Base-by-base conservation (phyloP, 2,113 vertebrate species). In the Plestiodon gilberti region DNA sequence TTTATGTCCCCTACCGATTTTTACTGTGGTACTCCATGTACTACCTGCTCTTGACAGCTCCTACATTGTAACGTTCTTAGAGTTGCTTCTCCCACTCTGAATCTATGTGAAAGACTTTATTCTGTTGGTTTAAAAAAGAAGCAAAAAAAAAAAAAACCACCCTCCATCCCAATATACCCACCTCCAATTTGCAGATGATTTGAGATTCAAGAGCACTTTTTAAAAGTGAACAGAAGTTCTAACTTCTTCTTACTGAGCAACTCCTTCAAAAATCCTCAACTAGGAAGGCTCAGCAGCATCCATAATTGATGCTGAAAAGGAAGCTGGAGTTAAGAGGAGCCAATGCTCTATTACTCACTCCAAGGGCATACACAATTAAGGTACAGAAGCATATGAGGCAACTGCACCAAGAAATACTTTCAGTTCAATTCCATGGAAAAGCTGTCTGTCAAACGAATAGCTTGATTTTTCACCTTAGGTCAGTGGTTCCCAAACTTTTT, bases 261-360 rank as follows among this genome's bases (percentile, higher is more conserved):
- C 89, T 35, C 33, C 70, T n/a, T 90, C 82, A 89, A 82, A 93
- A 78, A 57, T 64, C 85, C 52, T 62, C 85, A 87, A 81, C 86
- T 59, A 89, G 88, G 35, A 70, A 48, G 35, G 71, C 90, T 69
- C 25, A 28, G 75, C 83, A 91, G 57, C 48, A 84, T 93, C 89
- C 88, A 92, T 93, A 92, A 91, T 93, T 94, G 88, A 90, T 89
- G 59, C 15, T 76, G 74, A 11, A 6, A 13, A 88, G 35, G 4
- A 38, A 90, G 79, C 89, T 10, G 17, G 61, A 90, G 75, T 77
- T 83, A 87, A 86, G 86, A 89, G 85, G 69, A 93, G 81, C 82
- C 43, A 91, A 13, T 15, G 38, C 4, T 89, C 89, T 88, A 89
- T 93, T 78, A 91, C 62, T 85, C 55, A 87, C 89, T 93, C 85